Conservation (phyloP, 2,797 vertebrate species). For the Trachurus trachurus region DNA sequence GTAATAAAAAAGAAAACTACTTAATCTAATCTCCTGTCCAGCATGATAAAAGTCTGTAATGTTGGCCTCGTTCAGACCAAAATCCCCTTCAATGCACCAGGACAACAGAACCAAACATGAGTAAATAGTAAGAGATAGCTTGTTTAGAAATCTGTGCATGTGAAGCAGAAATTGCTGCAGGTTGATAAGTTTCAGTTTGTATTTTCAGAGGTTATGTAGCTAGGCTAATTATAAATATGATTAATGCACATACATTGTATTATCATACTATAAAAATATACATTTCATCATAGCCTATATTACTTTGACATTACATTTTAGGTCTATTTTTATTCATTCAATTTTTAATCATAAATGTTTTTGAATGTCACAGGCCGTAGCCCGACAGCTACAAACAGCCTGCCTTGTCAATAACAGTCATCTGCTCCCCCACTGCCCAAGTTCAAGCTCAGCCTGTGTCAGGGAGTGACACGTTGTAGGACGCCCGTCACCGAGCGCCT, state of each 20-base stretch:
- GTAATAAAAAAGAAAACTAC: constrained; percentile 16
- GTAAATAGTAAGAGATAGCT: background rate
- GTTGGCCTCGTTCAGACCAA: background rate
- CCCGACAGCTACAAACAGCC: background rate
- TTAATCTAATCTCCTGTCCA: constrained; percentile 27
- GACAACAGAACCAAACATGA: background rate
- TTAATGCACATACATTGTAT: background rate
- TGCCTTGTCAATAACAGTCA: background rate
- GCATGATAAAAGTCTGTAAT: constrained; percentile 4
- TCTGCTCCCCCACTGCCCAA: constrained; percentile 26
- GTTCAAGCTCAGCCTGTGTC: constrained; percentile 52
- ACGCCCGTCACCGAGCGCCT: constrained; percentile 31
- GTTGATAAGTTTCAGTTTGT: background rate
- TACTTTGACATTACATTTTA: background rate
- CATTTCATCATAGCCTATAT: background rate
- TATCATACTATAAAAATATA: background rate
- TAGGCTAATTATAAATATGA: background rate
- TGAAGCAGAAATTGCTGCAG: background rate
- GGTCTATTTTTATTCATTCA: background rate
- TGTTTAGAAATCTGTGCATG: background rate
- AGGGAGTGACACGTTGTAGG: constrained; percentile 4
- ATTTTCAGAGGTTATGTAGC: background rate
- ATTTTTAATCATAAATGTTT: background rate
- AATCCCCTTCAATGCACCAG: background rate
- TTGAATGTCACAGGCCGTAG: background rate